Conservation (phyloP, 1,140 invertebrate genomes). For the Magallana ariakensis region DNA sequence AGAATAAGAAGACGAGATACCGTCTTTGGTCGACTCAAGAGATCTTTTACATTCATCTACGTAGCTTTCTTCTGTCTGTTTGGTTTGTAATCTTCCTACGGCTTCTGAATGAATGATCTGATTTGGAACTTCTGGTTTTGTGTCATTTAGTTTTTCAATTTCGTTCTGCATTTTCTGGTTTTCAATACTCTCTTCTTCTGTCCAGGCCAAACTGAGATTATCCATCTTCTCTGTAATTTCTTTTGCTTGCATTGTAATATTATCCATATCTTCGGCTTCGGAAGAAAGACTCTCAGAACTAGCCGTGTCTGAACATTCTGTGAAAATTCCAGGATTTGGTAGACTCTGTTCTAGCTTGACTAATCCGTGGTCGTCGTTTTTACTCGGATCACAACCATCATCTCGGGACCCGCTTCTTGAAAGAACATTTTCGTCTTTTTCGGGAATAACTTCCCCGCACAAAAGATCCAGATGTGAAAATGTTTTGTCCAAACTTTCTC, state of each 20-base stretch:
- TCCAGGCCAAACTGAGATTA: conserved; percentile 22
- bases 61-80: neutral
- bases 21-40: neutral
- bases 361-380: neutral
- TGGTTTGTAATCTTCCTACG: neutral
- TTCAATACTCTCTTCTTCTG: neutral
- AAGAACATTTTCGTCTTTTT: conserved; percentile 38
- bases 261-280: conserved; percentile 13
- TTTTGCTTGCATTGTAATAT: neutral
- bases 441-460: conserved; percentile 30
- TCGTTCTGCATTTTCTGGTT: neutral
- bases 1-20: neutral
- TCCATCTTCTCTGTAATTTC: conserved; percentile 21
- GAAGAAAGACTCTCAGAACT: conserved; percentile 29
- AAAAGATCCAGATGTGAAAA: conserved; percentile 40
- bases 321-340: neutral
- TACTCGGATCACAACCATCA: conserved; percentile 10
- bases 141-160: neutral
- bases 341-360: neutral
- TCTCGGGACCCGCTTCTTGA: conserved; percentile 13
- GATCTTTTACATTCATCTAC: neutral
- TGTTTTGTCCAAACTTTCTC: conserved; percentile 42
- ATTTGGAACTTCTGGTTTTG: conserved; percentile 17
- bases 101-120: neutral
- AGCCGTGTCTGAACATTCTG: conserved; percentile 26